These are phyloP conservation scores for Nipponacmea schrenckii DNA, from an alignment of 2,888 invertebrate species.

Conservation along the genomic window DNA sequence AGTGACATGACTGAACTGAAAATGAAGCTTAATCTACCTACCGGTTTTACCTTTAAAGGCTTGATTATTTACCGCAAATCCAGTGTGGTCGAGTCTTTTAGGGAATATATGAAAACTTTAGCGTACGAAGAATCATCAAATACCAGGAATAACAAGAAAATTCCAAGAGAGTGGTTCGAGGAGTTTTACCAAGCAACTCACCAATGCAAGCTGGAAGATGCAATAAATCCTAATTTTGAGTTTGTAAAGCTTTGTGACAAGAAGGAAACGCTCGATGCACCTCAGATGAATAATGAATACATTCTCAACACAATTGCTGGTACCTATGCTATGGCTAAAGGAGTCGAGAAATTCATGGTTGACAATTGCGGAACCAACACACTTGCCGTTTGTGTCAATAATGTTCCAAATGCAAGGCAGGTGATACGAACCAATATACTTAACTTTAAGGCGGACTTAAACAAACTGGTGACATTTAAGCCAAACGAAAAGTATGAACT, in stretches of 20 bases:
- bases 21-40: not conserved
- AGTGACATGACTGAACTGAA: slow-evolving; percentile 3
- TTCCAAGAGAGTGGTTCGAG: slow-evolving; percentile 68
- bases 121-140: slow-evolving; percentile 39
- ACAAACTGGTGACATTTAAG: not conserved
- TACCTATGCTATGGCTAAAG: slow-evolving; percentile 55
- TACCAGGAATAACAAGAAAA: slow-evolving; percentile 41
- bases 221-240: slow-evolving; percentile 21
- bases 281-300: slow-evolving; percentile 31
- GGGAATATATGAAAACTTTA: slow-evolving; percentile 35
- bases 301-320: slow-evolving; percentile 61
- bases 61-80: slow-evolving; percentile 34
- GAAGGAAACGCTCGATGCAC: slow-evolving; percentile 21
- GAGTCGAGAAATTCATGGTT: slow-evolving; percentile 41
- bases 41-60: slow-evolving; percentile 7
- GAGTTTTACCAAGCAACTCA: slow-evolving; percentile 66
- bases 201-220: slow-evolving; percentile 40
- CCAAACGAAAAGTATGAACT: slow-evolving; percentile 34
- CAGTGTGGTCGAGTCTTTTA: slow-evolving; percentile 50
- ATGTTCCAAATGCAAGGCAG: slow-evolving; percentile 14
- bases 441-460: not conserved
- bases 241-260: slow-evolving; percentile 34
- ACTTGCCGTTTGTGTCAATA: slow-evolving; percentile 25
- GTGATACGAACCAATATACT: not conserved
- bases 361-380: slow-evolving; percentile 19